phyloP scores from a whole-genome alignment of 2,113 vertebrate genomes.

The Corvus moneduloides region DNA sequence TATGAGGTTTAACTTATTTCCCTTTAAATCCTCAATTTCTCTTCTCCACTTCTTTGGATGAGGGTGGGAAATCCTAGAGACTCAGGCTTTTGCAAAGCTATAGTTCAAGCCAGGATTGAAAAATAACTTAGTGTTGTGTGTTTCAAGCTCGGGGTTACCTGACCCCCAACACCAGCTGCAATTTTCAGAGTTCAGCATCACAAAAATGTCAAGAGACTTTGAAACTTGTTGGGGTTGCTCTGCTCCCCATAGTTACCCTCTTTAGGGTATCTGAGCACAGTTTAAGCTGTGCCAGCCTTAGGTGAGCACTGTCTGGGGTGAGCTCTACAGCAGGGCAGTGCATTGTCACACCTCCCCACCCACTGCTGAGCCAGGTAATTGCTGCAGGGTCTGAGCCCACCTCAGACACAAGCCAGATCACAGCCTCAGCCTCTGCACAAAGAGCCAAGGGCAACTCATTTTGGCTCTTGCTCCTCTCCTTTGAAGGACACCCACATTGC shows the following conservation, averaged over 20 bases:
- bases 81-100: neutral
- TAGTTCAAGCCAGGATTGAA: neutral
- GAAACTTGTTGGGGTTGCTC: neutral
- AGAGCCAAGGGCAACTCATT: neutral
- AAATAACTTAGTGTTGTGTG: neutral
- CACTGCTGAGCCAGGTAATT: neutral
- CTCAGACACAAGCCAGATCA: neutral
- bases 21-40: conserved; percentile 46
- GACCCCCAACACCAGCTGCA: neutral
- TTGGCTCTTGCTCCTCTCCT: neutral
- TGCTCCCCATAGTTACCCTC: neutral
- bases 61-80: conserved; percentile 16
- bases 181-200: neutral
- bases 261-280: neutral
- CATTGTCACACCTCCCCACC: neutral
- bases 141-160: neutral
- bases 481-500: neutral
- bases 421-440: neutral
- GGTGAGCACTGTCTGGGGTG: neutral
- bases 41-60: neutral
- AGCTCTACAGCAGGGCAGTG: neutral
- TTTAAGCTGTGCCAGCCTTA: neutral
- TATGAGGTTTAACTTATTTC: conserved; percentile 57
- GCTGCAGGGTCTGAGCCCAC: neutral
- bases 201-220: neutral